Evolutionary conservation across 2,113 vertebrate genomes (phyloP).

Genomic region (Cyphomyrus discorhynchus): DNA sequence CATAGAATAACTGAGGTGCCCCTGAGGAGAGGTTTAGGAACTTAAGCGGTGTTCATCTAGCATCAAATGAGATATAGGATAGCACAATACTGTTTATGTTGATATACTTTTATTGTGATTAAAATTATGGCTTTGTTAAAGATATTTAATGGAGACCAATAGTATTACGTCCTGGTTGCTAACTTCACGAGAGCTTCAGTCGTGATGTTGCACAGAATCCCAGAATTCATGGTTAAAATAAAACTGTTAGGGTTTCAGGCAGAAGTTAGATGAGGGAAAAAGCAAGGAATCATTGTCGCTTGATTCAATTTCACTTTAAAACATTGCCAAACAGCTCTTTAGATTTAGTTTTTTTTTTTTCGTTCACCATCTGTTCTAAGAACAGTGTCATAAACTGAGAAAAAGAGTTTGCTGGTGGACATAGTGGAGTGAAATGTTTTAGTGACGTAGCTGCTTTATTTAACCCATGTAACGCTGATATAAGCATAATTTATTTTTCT

Average conservation of each 20-base stretch:
- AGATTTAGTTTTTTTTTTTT: not conserved
- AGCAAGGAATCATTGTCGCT: not conserved
- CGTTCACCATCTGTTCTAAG: not conserved
- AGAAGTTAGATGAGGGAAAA: not conserved
- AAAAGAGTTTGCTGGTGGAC: not conserved
- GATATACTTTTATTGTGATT: not conserved
- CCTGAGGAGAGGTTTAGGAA: not conserved
- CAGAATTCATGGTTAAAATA: too few species aligned
- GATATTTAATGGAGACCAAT: too few species aligned
- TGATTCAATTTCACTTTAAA: not conserved
- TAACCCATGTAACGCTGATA: too few species aligned
- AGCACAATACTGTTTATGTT: not conserved
- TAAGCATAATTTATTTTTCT: not conserved
- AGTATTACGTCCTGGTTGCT: too few species aligned
- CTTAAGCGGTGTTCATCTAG: not conserved
- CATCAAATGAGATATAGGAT: not conserved
- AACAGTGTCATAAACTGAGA: not conserved
- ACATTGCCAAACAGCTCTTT: not conserved
- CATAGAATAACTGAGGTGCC: not conserved
- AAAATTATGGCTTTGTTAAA: too few species aligned
- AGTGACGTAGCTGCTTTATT: too few species aligned
- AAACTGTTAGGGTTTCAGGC: too few species aligned
- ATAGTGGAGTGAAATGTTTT: not conserved
- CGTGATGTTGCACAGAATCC: too few species aligned
- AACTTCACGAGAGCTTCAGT: too few species aligned